phyloP scores from a whole-genome alignment of 2,113 vertebrate genomes.

The Labeo rohita region DNA sequence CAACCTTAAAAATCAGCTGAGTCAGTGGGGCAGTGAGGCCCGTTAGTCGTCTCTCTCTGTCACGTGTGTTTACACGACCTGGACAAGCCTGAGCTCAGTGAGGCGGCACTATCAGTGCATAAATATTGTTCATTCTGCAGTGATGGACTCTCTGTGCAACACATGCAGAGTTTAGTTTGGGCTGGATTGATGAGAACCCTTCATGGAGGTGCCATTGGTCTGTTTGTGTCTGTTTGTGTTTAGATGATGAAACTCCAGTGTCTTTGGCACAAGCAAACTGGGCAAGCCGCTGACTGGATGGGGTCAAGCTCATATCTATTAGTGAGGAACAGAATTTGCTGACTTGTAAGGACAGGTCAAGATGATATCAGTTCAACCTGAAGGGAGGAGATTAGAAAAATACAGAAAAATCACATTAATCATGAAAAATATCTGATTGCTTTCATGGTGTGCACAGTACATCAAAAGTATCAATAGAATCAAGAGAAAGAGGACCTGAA shows the following conservation, averaged over 20 bases:
- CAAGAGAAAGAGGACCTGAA: background rate
- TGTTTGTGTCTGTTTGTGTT: slow-evolving; percentile 52
- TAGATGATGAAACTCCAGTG: slow-evolving; percentile 49
- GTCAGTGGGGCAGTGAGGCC: slow-evolving; percentile 33
- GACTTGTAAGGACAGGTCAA: slow-evolving; percentile 46
- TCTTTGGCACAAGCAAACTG: slow-evolving; percentile 25
- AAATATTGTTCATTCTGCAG: slow-evolving; percentile 50
- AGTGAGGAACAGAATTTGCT: slow-evolving; percentile 51
- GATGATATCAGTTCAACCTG: slow-evolving; percentile 36
- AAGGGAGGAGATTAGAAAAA: slow-evolving; percentile 34
- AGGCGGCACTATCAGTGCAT: slow-evolving; percentile 53
- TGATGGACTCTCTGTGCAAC: slow-evolving; percentile 3
- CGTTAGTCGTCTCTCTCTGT: slow-evolving; percentile 42
- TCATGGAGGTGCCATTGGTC: slow-evolving; percentile 7
- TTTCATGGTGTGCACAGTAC: background rate
- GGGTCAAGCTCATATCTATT: slow-evolving; percentile 63
- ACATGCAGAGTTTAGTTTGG: background rate
- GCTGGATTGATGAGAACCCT: slow-evolving; percentile 44
- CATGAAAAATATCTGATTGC: background rate
- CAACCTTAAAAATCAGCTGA: slow-evolving; percentile 37
- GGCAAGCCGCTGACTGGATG: slow-evolving; percentile 5
- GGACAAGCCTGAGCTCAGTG: slow-evolving; percentile 20
- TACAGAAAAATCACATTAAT: background rate
- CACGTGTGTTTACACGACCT: slow-evolving; percentile 49
- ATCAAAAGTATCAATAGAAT: background rate